Conservation (phyloP, 1,140 invertebrate species). For the Drosophila mayri region DNA sequence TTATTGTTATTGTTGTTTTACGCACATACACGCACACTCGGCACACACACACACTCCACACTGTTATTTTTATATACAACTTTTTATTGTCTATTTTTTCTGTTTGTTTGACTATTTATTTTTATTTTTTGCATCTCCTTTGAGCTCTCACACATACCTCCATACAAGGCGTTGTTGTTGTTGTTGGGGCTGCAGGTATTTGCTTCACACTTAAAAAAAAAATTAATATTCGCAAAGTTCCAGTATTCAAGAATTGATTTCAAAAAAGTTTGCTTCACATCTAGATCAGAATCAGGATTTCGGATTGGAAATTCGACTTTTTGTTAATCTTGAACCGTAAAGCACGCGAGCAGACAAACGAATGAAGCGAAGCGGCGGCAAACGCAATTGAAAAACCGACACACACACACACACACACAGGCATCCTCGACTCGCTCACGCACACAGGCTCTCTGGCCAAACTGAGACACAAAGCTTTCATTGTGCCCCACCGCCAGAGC, state of each 20-base stretch:
- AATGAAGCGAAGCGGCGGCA: constrained; percentile 79
- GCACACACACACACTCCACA: not conserved
- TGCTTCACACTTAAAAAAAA: constrained; percentile 29
- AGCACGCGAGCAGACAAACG: constrained; percentile 78
- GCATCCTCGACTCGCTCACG: constrained; percentile 6
- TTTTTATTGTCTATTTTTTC: constrained; percentile 7
- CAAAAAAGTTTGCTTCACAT: not conserved
- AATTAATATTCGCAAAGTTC: not conserved
- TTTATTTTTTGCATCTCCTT: constrained; percentile 9
- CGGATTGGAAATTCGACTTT: constrained; percentile 18
- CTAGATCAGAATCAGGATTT: constrained; percentile 3
- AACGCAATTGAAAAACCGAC: constrained; percentile 73
- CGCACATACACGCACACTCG: constrained; percentile 9
- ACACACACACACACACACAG: constrained; percentile 41
- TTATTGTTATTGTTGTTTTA: constrained; percentile 42
- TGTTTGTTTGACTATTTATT: constrained; percentile 32
- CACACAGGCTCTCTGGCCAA: constrained; percentile 19
- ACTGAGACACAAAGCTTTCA: constrained; percentile 36
- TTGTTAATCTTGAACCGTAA: constrained; percentile 70
- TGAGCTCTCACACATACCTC: constrained; percentile 44
- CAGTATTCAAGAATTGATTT: not conserved
- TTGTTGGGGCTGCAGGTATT: not conserved
- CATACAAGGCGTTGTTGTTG: constrained; percentile 36
- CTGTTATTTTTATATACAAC: constrained; percentile 20
- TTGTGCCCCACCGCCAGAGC: constrained; percentile 20